These are phyloP conservation scores for Poecile atricapillus DNA, from an alignment of 2,113 vertebrate genomes.

Conservation along the genomic window DNA sequence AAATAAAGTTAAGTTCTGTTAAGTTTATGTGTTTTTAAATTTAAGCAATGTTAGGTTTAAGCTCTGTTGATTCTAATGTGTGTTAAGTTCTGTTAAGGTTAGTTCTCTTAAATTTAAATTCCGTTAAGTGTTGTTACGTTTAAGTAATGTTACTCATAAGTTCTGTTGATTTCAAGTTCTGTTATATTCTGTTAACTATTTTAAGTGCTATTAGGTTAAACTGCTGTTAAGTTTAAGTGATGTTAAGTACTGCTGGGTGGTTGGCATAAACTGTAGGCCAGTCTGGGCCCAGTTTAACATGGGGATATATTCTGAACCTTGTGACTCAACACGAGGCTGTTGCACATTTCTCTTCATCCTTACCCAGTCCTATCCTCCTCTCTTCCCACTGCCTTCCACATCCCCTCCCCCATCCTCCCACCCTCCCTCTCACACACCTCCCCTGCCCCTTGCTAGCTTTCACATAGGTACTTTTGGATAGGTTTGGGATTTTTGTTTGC, in stretches of 20 bases:
- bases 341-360: neutral
- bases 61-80: too few species aligned
- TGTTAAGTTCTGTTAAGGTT: neutral
- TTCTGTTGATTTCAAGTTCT: neutral
- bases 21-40: too few species aligned
- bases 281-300: neutral
- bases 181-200: too few species aligned
- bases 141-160: neutral
- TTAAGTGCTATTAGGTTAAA: neutral
- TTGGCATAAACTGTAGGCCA: neutral
- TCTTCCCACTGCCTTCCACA: neutral
- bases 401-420: fast-evolving
- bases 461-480: neutral
- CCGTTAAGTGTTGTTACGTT: neutral
- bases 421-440: too few species aligned
- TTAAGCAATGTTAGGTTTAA: too few species aligned
- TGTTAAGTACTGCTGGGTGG: neutral
- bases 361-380: neutral
- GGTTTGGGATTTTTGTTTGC: neutral
- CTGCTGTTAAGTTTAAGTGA: neutral
- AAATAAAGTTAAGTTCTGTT: neutral
- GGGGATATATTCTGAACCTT: neutral
- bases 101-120: neutral
- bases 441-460: neutral
- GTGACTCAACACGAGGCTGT: neutral